Evolutionary conservation across 1,140 invertebrate species (phyloP).

Genomic region (Zelostemma sp.): DNA sequence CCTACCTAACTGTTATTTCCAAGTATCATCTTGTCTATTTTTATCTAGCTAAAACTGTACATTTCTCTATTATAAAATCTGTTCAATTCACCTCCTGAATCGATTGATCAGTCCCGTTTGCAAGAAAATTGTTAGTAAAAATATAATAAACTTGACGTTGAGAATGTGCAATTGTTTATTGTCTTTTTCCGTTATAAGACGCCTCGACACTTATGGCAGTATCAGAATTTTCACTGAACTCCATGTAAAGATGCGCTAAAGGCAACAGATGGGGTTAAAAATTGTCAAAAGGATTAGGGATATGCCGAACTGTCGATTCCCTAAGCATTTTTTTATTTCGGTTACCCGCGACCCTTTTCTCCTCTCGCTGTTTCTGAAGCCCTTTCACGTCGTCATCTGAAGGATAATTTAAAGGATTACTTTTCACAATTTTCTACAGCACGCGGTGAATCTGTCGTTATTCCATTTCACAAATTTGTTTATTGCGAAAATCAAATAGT

Average conservation of each 20-base stretch:
- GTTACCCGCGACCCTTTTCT: constrained; percentile 57
- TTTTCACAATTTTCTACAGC: constrained; percentile 51
- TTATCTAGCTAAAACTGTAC: no score
- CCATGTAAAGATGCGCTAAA: constrained; percentile 58
- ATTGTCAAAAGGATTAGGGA: constrained; percentile 70
- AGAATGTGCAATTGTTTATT: no score
- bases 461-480: neutral
- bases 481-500: neutral
- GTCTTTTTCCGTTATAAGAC: no score
- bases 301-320: constrained; percentile 67
- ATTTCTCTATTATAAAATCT: no score
- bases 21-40: neutral
- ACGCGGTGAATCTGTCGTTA: constrained; percentile 4
- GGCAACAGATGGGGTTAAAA: constrained; percentile 71
- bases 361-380: constrained; percentile 36
- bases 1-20: constrained; percentile 16
- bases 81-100: no score
- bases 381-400: constrained; percentile 41
- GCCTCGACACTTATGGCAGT: no score
- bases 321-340: constrained; percentile 66
- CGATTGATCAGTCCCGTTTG: no score
- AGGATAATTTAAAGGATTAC: constrained; percentile 55
- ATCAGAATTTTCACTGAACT: no score
- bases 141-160: no score
- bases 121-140: no score